phyloP scores from a whole-genome alignment of 1,140 invertebrate genomes.

The Drosophila sulfurigaster region DNA sequence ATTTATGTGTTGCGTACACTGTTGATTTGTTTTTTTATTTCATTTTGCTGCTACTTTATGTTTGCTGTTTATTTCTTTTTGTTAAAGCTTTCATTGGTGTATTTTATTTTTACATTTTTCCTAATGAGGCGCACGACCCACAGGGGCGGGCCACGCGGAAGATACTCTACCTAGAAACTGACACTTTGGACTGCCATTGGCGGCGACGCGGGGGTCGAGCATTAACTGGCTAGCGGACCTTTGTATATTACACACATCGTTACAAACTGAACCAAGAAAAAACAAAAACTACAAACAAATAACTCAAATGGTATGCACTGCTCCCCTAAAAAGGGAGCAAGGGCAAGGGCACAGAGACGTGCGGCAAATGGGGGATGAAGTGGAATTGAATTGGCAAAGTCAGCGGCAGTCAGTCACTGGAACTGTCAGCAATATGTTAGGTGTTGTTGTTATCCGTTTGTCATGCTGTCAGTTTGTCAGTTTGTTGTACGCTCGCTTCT shows the following conservation, averaged over 20 bases:
- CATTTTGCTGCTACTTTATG: slow-evolving; percentile 8
- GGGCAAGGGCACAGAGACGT: slow-evolving; percentile 13
- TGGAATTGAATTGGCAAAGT: neutral
- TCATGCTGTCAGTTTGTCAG: neutral
- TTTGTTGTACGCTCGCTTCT: slow-evolving; percentile 6
- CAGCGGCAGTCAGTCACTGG: slow-evolving; percentile 36
- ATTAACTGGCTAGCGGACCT: slow-evolving; percentile 1
- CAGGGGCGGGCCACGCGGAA: slow-evolving; percentile 53
- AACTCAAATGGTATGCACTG: slow-evolving; percentile 24
- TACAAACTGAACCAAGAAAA: slow-evolving; percentile 49
- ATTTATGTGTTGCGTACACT: slow-evolving; percentile 49
- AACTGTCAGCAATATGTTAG: slow-evolving; percentile 39
- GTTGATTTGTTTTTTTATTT: slow-evolving; percentile 31
- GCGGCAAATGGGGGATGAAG: neutral
- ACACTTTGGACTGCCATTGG: neutral
- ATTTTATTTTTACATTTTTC: slow-evolving; percentile 36
- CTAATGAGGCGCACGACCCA: slow-evolving; percentile 27
- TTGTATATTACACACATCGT: slow-evolving; percentile 15
- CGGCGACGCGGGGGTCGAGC: too few species aligned
- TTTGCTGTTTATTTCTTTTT: slow-evolving; percentile 22
- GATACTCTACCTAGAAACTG: slow-evolving; percentile 28
- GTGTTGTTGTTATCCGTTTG: slow-evolving; percentile 11
- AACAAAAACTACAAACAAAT: neutral
- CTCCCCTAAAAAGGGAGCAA: slow-evolving; percentile 20
- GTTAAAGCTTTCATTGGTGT: slow-evolving; percentile 17